A percentile compares a stretch with the other conserved stretches of the same genome.
Conservation (phyloP, 2,113 vertebrate species). For the Phodopus roborovskii region DNA sequence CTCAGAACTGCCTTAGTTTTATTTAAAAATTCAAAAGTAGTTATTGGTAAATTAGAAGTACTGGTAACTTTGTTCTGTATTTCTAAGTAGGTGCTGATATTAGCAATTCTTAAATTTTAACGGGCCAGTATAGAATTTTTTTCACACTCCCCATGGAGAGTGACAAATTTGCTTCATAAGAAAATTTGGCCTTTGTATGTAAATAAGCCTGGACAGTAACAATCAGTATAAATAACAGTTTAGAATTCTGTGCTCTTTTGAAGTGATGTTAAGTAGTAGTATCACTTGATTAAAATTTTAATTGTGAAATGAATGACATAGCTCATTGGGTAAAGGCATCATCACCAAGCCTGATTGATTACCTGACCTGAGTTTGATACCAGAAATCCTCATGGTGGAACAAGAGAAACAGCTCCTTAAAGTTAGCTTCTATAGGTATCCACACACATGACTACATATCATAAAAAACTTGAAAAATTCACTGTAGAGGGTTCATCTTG, state of each 20-base stretch:
- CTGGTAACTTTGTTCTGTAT: conserved; percentile 19
- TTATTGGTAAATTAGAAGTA: conserved; percentile 37
- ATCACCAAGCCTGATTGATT: background rate
- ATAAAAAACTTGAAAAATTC: background rate
- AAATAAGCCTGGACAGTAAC: background rate
- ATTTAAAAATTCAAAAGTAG: conserved; percentile 61
- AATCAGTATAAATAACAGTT: background rate
- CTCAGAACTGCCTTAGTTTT: conserved; percentile 44
- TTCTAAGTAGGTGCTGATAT: conserved; percentile 24
- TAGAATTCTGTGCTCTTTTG: conserved; percentile 42
- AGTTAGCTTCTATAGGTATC: background rate
- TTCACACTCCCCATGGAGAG: background rate
- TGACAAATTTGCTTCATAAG: conserved; percentile 24
- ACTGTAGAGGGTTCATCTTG: background rate
- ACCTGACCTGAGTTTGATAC: background rate
- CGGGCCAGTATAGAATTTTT: conserved; percentile 13
- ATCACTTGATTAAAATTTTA: conserved; percentile 41
- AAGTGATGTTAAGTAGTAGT: conserved; percentile 14
- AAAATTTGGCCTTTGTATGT: background rate
- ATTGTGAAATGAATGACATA: background rate
- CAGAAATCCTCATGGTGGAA: background rate
- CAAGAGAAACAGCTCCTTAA: background rate
- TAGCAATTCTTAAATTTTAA: conserved; percentile 59
- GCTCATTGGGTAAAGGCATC: background rate
- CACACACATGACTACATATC: background rate